Conservation (phyloP, 2,113 vertebrate genomes). For the Leptobrachium ailaonicum region DNA sequence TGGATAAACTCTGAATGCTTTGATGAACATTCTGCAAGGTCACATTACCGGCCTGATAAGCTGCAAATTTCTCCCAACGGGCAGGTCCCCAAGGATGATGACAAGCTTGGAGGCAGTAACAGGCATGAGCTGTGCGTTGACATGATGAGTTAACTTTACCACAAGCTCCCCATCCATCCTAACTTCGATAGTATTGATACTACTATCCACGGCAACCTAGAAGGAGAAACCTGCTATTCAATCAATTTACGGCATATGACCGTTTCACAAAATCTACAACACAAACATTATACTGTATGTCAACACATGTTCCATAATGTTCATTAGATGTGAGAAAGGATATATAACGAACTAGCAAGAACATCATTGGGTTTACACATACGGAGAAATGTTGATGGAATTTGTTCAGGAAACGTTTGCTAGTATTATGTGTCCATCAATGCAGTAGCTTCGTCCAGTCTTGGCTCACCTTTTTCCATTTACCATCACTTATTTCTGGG, state of each 20-base stretch:
- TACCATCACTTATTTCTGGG: conserved; percentile 44
- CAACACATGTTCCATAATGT: too few species aligned
- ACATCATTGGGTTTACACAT: too few species aligned
- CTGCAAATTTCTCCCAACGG: background rate
- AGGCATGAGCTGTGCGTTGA: conserved; percentile 1
- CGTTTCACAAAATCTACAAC: too few species aligned
- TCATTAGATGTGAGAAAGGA: too few species aligned
- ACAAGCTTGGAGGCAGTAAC: background rate
- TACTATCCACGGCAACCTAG: conserved; percentile 41
- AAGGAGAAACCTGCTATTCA: background rate
- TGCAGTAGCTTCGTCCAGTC: too few species aligned
- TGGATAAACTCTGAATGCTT: too few species aligned
- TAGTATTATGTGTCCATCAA: too few species aligned
- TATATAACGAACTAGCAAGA: too few species aligned
- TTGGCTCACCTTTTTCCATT: conserved; percentile 48
- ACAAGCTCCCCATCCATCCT: conserved; percentile 34
- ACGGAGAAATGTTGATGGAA: too few species aligned
- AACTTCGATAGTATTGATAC: conserved; percentile 32
- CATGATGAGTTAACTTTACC: conserved; percentile 28
- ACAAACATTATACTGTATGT: too few species aligned
- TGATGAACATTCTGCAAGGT: background rate
- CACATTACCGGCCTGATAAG: conserved; percentile 31
- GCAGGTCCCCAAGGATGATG: conserved; percentile 37
- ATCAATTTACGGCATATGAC: too few species aligned
- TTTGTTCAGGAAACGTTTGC: too few species aligned